Base-by-base conservation (phyloP, 2,888 invertebrate species). In the Opisthograptis luteolata region DNA sequence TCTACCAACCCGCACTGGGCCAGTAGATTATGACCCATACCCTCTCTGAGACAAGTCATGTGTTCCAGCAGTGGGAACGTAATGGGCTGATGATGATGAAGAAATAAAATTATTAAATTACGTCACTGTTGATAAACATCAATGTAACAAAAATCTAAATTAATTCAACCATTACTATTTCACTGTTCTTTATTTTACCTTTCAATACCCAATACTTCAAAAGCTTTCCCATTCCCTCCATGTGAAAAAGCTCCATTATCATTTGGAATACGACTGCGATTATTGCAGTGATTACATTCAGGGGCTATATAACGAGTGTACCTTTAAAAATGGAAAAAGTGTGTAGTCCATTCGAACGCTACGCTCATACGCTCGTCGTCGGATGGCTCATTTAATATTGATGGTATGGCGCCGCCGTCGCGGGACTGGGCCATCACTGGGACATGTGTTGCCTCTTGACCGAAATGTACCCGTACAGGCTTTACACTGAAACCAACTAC, bases 321-420 rank as follows among this genome's bases (percentile, higher is more conserved):
- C 48, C 49, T 57, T 57, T 53, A 49, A 57, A 64, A 60, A 62
- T 50, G 53, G 48, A 52, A 64, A 61, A 64, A 60, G 47, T 61
- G 62, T 58, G 61, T 58, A 53, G 48, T 57, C 60, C 54, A 60
- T 73, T 68, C 60, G 59, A 53, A 64, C 44, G 55, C 49, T 31
- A 54, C 15, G 59, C 60, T 25, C 60, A 63, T 31, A 54, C 15
- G 59, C 60, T 25, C 60, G 64, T 60, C 39, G 49, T 55, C 31
- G 55, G 55, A 57, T 56, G 57, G 66, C 60, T 73, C 77, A 81
- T 82, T 67, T 79, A 79, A 76, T 78, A 83, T 83, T 79, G 71
- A 81, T 79, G 63, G 68, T 64, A 56, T 67, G 57, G 52, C 35
- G 22, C 48, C 45, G 50, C 49, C 48, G 40, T 30, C 45, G 49